Base-by-base conservation (phyloP, 1,140 invertebrate genomes). In the Drosophila punjabiensis region DNA sequence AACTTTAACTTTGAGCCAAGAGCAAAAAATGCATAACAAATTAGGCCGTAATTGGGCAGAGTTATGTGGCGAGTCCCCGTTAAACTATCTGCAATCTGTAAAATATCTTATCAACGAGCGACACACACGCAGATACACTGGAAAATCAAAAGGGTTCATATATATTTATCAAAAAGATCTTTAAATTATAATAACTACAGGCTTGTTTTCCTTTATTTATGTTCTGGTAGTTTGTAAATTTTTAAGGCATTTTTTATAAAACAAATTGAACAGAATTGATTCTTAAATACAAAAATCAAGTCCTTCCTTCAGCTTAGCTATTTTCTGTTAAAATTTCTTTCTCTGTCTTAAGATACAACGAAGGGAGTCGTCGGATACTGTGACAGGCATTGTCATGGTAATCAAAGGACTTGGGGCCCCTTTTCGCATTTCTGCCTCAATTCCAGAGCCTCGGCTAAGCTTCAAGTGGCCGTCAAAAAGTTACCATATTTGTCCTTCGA, bases 11-110 rank as follows among this genome's bases (percentile, higher is more conserved):
- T 79, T 55, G 18, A 48, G 68, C 37, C 28, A 58, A 50, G 73
- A 52, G 48, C 68, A 53, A 69, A 79, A 81, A 89, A 63, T 85
- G 83, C 76, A 86, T 79, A 80, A 70, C 83, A 87, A 89, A 89
- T 77, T 84, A 56, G 61, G 47, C 64, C 70, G 79, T 85, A 89
- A 89, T 89, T 89, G 85, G 60, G 50, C 45, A 52, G 58, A 84
- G 76, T 79, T 79, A 85, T 88, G 68, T 81, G 65, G 47, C 55
- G 45, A 64, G 41, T 43, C 28, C 50, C 50, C 33, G 55, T 62
- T 70, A 70, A 64, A 79, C 59, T 61, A 59, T 47, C 56, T 63
- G 55, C 82, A 65, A 76, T 87, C 76, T 87, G 75, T 78, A 86
- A 84, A 89, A 66, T 81, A 55, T 41, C 78, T 73, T 87, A 82